These are phyloP conservation scores for Coenobita brevimanus DNA, from an alignment of 1,140 invertebrate genomes.

Conservation along the genomic window DNA sequence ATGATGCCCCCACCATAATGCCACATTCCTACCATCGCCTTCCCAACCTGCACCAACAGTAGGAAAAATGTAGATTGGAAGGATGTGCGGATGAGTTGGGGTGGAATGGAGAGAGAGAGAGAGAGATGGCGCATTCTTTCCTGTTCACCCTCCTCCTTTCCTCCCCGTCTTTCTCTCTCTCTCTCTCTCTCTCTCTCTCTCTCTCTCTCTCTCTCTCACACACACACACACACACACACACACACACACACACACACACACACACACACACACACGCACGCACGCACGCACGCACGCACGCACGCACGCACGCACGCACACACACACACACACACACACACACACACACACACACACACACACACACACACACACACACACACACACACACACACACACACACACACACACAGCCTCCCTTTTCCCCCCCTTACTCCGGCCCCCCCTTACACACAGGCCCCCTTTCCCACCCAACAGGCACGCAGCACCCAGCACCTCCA, in stretches of 20 bases:
- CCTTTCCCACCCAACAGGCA: neutral
- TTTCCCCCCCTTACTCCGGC: neutral
- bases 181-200: neutral
- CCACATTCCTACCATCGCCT: no score
- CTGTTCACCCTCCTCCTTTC: neutral
- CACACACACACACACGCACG: no score
- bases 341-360: neutral
- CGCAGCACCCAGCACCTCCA: no score
- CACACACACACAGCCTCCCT: neutral
- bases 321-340: neutral
- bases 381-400: no score
- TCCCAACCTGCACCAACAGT: no score
- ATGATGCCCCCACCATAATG: no score
- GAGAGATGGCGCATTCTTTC: no score
- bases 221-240: neutral
- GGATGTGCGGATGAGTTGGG: no score
- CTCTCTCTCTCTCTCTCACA: neutral
- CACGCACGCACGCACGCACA: no score
- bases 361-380: neutral
- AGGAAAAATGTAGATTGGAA: no score
- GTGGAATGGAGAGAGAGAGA: no score
- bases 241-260: neutral
- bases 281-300: no score
- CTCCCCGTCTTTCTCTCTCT: neutral
- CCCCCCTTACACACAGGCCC: neutral